phyloP scores from a whole-genome alignment of 2,113 vertebrate species.

The Albula goreensis region DNA sequence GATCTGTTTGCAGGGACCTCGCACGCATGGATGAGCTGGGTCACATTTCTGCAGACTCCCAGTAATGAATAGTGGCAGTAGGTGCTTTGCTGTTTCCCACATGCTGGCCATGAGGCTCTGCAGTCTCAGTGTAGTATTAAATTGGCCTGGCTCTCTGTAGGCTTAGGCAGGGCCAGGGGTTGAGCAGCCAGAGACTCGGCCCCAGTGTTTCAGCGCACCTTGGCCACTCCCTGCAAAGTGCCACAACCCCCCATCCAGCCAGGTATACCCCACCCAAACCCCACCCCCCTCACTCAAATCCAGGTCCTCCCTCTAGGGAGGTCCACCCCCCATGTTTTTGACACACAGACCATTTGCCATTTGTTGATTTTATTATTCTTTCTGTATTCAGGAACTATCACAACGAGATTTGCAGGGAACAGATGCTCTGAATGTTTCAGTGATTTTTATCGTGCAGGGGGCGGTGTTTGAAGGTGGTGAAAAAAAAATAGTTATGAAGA shows the following conservation, averaged over 20 bases:
- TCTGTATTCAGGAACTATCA: no score
- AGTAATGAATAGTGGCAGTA: constrained; percentile 62
- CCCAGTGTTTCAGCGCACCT: not conserved
- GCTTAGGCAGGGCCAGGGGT: not conserved
- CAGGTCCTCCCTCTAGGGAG: no score
- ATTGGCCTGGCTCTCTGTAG: constrained; percentile 4
- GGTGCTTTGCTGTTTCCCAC: constrained; percentile 47
- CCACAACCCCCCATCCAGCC: no score
- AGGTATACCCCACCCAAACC: no score
- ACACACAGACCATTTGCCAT: no score
- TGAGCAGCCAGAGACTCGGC: not conserved
- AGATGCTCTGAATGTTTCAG: no score
- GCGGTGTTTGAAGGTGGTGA: not conserved
- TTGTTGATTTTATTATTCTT: no score
- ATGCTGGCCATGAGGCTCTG: constrained; percentile 47
- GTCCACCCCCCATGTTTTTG: no score
- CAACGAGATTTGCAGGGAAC: no score
- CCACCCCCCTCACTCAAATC: no score
- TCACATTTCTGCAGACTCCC: constrained; percentile 7
- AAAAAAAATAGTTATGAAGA: not conserved
- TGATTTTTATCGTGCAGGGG: not conserved
- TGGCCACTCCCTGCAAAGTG: not conserved
- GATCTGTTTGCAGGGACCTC: constrained; percentile 48
- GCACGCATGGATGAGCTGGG: constrained; percentile 34
- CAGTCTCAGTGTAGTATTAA: constrained; percentile 55